phyloP scores from a whole-genome alignment of 1,140 invertebrate species.

The Uloborus diversus region DNA sequence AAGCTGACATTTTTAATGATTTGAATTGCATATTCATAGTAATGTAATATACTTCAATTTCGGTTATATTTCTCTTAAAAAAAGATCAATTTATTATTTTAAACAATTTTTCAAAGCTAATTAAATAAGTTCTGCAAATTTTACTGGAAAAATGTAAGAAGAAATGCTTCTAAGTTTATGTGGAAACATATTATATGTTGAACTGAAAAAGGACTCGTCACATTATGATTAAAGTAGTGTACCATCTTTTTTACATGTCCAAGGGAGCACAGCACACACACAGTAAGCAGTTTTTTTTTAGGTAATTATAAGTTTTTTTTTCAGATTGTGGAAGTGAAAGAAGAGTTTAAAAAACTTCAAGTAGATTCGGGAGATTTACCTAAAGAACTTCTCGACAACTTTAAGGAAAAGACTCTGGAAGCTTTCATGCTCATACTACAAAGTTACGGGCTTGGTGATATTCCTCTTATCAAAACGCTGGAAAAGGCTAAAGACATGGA shows the following conservation, averaged over 20 bases:
- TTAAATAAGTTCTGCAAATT: background rate
- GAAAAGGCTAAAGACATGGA: background rate
- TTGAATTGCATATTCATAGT: too few relatives aligned
- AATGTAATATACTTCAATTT: too few relatives aligned
- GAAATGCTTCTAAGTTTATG: background rate
- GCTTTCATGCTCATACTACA: conserved; percentile 15
- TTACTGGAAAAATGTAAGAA: background rate
- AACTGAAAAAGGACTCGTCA: too few relatives aligned
- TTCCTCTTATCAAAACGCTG: background rate
- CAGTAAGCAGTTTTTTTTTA: background rate
- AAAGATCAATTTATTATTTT: too few relatives aligned
- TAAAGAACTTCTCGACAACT: conserved; percentile 10
- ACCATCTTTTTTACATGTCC: background rate
- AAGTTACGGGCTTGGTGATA: background rate
- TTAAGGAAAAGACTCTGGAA: conserved; percentile 11
- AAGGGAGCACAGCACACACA: background rate
- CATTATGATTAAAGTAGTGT: background rate
- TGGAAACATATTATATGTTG: background rate
- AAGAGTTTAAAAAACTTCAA: conserved; percentile 1
- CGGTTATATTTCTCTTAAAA: too few relatives aligned
- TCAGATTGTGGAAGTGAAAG: conserved; percentile 11
- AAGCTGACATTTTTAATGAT: too few relatives aligned
- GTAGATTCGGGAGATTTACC: conserved; percentile 25
- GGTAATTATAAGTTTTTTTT: background rate
- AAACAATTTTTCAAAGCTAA: too few relatives aligned